Conservation (phyloP, 2,113 vertebrate species). For the Larimichthys crocea region DNA sequence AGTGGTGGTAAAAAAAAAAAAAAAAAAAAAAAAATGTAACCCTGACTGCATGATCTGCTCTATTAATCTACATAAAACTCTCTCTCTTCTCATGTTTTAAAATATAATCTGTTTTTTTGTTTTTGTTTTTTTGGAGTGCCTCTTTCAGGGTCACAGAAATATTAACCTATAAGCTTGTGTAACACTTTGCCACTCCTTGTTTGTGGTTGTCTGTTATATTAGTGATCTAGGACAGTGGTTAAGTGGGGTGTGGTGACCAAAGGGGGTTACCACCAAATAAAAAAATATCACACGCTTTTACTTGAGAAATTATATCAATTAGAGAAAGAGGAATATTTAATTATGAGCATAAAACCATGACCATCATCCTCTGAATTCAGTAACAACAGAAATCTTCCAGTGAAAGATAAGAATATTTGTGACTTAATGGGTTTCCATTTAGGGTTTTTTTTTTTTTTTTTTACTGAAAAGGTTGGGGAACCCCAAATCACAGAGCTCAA, state of each 20-base stretch:
- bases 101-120: not conserved
- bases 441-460: not conserved
- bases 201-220: conserved; percentile 24
- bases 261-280: not conserved
- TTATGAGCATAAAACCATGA: not conserved
- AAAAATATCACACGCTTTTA: not conserved
- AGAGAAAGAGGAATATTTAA: too few species aligned
- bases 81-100: not conserved
- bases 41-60: not conserved
- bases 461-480: not conserved
- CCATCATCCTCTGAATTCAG: not conserved
- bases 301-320: not conserved
- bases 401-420: too few species aligned
- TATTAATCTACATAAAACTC: not conserved
- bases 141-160: not conserved
- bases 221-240: conserved; percentile 17
- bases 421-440: not conserved
- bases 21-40: too few species aligned
- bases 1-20: not conserved
- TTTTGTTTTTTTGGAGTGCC: not conserved
- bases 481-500: not conserved
- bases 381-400: not conserved
- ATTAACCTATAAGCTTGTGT: conserved; percentile 2
- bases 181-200: conserved; percentile 5
- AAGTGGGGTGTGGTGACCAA: not conserved